Evolutionary conservation across 2,888 invertebrate species (phyloP).

Genomic region (Pegoplata infirma): DNA sequence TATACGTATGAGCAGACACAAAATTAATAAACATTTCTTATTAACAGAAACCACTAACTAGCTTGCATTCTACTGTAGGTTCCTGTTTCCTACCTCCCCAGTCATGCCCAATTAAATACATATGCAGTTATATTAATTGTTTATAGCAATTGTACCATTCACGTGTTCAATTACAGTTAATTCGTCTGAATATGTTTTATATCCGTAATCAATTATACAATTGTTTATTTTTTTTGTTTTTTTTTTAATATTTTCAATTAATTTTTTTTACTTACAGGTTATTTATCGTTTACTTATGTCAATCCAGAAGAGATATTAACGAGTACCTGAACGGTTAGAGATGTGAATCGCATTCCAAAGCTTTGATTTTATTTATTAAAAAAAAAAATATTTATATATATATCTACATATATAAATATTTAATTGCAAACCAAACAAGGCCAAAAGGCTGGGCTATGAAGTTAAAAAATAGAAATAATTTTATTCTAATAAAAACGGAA

Average conservation of each 20-base stretch:
- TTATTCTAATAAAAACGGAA: conserved; percentile 3
- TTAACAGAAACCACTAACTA: no score
- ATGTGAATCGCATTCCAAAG: conserved; percentile 42
- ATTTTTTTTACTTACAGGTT: conserved; percentile 37
- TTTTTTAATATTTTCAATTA: not conserved
- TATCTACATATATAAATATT: no score
- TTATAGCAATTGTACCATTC: conserved; percentile 13
- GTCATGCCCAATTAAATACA: no score
- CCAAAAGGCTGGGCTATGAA: conserved; percentile 5
- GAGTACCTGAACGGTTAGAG: conserved; percentile 49
- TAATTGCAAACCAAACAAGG: conserved; percentile 8
- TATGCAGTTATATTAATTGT: conserved; percentile 16
- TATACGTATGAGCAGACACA: no score
- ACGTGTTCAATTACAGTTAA: not conserved
- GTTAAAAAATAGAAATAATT: not conserved
- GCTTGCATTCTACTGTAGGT: no score
- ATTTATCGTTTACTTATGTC: conserved; percentile 9
- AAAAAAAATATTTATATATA: conserved; percentile 18
- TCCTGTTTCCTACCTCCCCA: no score
- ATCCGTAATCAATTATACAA: not conserved
- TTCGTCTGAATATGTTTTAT: not conserved
- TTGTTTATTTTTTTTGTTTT: no score
- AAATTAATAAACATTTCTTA: no score
- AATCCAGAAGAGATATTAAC: conserved; percentile 5
- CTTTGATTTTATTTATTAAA: conserved; percentile 9